Base-by-base conservation (phyloP, 2,797 vertebrate genomes). In the Sardinella longiceps region DNA sequence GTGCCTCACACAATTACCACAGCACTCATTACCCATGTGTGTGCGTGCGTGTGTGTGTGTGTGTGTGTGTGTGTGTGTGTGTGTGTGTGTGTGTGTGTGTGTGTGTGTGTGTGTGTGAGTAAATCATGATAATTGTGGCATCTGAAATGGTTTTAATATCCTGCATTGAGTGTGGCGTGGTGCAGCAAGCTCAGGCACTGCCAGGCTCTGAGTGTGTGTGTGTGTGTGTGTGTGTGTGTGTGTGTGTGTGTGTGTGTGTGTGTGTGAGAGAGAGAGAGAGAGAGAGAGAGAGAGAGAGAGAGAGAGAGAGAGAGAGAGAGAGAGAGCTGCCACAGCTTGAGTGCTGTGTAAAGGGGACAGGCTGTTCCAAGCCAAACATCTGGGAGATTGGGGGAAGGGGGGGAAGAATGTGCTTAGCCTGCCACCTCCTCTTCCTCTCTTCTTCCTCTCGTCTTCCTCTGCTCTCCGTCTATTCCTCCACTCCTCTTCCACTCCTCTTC, bases 381-480 rank as follows among this genome's bases (percentile, higher is more conserved):
- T 70, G 63, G 30, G 63, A 30, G 30, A 70, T 70, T 11, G 11
- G 10, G 63, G 15, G 30, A 30, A 14, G 12, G 28, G 33, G 33
- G 33, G 33, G 12, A 70, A 70, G 30, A 70, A 70, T 70, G 63
- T 70, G 63, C 30, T 37, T 30, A 10, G 46, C 11, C 10, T 11
- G 48, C 48, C 48, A 33, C 63, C 30, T 70, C 63, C 63, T 28
- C 25, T 14, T 23, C 18, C 56, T 23, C 18, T 23, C 18, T 20
- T 7, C 56, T 58, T 7, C 18, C n/a, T 23, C 23, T 20, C 56
- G 5, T 20, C n/a, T 23, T 20, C 23, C 56, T 23, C 18, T 23
- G 23, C 56, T 23, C 9, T 81, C n/a, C 11, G 30, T 84, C 48
- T 77, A 85, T 88, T 56, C 80, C 66, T 37, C 86, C 39, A 51